phyloP scores from a whole-genome alignment of 2,113 vertebrate genomes.

The Suricata suricatta region DNA sequence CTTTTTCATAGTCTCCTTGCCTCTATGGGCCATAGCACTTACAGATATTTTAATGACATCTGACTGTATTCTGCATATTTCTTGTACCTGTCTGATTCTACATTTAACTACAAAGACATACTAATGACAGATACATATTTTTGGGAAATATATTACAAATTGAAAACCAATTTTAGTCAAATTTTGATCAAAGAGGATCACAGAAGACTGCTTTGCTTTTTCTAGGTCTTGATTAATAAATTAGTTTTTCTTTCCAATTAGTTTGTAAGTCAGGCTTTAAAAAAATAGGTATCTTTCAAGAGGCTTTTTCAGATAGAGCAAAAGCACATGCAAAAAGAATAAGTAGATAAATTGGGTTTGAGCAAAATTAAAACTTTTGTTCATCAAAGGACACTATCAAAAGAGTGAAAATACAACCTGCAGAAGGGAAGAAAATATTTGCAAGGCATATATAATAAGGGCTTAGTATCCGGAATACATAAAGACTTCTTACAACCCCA shows the following conservation, averaged over 20 bases:
- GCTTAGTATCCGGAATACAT: background rate
- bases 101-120: background rate
- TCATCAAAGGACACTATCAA: background rate
- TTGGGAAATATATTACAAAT: background rate
- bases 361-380: conserved; percentile 42
- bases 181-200: background rate
- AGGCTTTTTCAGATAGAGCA: background rate
- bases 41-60: conserved; percentile 4
- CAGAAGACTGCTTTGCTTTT: background rate
- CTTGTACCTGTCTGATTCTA: background rate
- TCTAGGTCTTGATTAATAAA: background rate
- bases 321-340: background rate
- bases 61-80: background rate
- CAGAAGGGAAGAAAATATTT: conserved; percentile 27
- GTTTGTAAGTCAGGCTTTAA: background rate
- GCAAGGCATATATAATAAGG: background rate
- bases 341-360: background rate
- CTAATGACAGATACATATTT: background rate
- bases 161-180: conserved; percentile 17
- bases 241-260: conserved; percentile 38
- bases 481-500: background rate
- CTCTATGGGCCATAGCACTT: background rate
- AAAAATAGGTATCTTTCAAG: background rate
- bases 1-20: background rate
- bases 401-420: background rate